Conservation (phyloP, 2,113 vertebrate species). For the Brachypodius melanocephalos region DNA sequence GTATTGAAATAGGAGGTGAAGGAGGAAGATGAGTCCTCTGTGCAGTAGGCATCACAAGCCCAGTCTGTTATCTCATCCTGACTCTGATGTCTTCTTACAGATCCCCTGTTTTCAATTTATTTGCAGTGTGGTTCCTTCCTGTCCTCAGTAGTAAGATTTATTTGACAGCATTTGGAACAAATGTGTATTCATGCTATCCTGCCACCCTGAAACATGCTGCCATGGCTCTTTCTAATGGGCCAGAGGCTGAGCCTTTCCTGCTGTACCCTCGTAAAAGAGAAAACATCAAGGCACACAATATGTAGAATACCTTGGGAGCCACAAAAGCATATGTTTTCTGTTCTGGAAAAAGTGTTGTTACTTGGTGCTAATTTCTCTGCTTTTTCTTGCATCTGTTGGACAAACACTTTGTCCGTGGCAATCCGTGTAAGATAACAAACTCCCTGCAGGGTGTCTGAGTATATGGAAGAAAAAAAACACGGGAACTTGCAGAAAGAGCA, state of each 20-base stretch:
- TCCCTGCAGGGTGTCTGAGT: background rate
- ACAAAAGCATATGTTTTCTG: background rate
- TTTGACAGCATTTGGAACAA: background rate
- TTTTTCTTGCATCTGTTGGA: background rate
- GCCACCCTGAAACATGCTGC: background rate
- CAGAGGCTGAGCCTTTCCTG: background rate
- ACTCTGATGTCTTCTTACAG: background rate
- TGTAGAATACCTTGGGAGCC: background rate
- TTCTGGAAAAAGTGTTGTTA: background rate
- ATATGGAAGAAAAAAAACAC: conserved; percentile 28
- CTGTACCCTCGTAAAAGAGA: background rate
- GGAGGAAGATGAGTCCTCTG: background rate
- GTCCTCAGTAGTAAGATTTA: background rate
- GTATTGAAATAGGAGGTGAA: background rate
- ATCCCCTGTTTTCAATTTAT: background rate
- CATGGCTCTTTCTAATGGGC: background rate
- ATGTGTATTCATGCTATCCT: background rate
- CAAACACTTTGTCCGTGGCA: background rate
- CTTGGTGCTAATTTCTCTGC: background rate
- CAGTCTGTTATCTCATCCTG: background rate
- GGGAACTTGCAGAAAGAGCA: conserved; percentile 32
- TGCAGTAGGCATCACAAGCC: background rate
- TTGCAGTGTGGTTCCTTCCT: background rate
- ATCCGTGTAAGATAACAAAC: background rate
- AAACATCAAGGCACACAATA: background rate